Evolutionary conservation across 1,140 invertebrate species (phyloP).

Genomic region (Triops cancriformis): DNA sequence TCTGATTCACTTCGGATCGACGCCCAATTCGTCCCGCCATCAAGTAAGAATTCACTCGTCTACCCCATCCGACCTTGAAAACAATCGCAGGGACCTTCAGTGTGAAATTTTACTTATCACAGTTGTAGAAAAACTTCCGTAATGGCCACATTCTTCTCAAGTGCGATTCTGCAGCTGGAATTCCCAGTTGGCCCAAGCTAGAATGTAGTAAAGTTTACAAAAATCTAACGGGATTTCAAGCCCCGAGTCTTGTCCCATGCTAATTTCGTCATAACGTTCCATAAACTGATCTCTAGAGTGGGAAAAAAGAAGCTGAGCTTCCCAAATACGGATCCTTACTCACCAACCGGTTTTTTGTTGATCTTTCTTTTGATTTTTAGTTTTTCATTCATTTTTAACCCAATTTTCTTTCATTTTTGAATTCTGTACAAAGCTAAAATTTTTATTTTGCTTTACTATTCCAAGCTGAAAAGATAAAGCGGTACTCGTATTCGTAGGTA

Average conservation of each 20-base stretch:
- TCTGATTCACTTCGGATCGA: background rate
- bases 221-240: background rate
- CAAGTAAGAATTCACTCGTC: background rate
- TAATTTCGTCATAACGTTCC: background rate
- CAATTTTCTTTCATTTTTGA: no score
- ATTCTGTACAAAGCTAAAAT: no score
- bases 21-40: background rate
- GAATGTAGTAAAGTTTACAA: no score
- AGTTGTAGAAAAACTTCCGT: no score
- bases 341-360: background rate
- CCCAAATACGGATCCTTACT: background rate
- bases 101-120: no score
- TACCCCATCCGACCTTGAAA: background rate
- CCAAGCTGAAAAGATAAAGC: no score
- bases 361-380: background rate
- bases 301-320: background rate
- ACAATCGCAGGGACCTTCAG: background rate
- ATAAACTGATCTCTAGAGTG: background rate
- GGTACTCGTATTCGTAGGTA: no score
- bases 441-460: no score
- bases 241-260: background rate
- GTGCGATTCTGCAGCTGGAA: background rate
- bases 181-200: background rate
- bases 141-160: background rate
- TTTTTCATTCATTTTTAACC: no score